Conservation (phyloP, 2,113 vertebrate species). For the Amblyopsis rosae region DNA sequence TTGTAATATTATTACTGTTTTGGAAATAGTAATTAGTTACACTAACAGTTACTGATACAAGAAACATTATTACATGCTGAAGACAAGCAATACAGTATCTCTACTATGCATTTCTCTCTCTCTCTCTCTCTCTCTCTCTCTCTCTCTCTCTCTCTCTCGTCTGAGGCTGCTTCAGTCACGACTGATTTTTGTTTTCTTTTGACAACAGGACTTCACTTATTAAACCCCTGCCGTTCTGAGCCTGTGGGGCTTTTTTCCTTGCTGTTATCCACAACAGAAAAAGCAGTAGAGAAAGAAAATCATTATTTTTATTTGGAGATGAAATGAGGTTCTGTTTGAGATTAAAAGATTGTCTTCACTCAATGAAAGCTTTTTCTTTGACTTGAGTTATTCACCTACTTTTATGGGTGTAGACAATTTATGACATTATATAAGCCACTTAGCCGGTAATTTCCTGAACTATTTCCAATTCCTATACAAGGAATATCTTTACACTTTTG, state of each 20-base stretch:
- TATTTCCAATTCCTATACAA: background rate
- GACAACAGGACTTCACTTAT: conserved; percentile 2
- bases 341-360: background rate
- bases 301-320: background rate
- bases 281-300: background rate
- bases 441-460: background rate
- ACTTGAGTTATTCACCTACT: background rate
- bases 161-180: background rate
- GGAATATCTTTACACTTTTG: too few species aligned
- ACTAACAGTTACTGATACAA: too few species aligned
- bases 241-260: background rate
- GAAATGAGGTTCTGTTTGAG: background rate
- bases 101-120: too few species aligned
- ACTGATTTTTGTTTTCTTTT: conserved; percentile 10
- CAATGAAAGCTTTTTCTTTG: background rate
- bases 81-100: too few species aligned
- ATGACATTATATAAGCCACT: background rate
- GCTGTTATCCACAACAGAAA: conserved; percentile 5
- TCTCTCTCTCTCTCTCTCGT: background rate
- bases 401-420: background rate
- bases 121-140: conserved; percentile 4
- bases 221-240: background rate
- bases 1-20: too few species aligned
- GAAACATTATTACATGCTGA: too few species aligned
- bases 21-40: too few species aligned